These are phyloP conservation scores for Aplocera efformata DNA, from an alignment of 2,888 invertebrate species.

Conservation along the genomic window DNA sequence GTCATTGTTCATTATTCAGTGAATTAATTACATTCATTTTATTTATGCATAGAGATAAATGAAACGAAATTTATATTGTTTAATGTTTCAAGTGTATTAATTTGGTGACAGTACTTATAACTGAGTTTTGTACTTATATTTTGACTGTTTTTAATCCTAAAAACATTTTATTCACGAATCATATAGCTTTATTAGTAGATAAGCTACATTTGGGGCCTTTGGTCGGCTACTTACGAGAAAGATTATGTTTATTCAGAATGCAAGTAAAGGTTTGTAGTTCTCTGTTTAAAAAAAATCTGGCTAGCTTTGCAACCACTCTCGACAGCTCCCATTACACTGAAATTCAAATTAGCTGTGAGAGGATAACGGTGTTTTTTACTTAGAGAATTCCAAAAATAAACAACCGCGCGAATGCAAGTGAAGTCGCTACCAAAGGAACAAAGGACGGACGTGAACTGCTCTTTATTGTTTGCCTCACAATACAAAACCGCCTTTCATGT, in stretches of 20 bases:
- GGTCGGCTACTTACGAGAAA: no score
- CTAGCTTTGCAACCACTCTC: no score
- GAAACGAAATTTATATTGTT: not conserved
- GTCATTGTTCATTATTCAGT: slow-evolving; percentile 1
- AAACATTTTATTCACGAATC: no score
- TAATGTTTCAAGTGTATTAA: no score
- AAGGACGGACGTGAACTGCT: slow-evolving; percentile 37
- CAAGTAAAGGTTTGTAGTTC: no score
- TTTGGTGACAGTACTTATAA: no score
- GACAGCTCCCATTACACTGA: slow-evolving; percentile 1
- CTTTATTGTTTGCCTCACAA: slow-evolving; percentile 47
- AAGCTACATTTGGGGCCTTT: no score
- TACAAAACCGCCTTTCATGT: slow-evolving; percentile 45
- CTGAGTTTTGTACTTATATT: no score
- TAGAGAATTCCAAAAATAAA: slow-evolving; percentile 20
- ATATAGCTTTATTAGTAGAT: no score
- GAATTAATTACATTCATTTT: slow-evolving; percentile 5
- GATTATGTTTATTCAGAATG: no score
- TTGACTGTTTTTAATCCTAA: no score
- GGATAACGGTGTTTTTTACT: slow-evolving; percentile 12
- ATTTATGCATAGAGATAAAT: slow-evolving; percentile 5
- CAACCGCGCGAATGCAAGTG: slow-evolving; percentile 37
- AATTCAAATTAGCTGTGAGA: slow-evolving; percentile 11
- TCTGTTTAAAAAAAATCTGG: no score
- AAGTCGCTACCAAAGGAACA: slow-evolving; percentile 42